Base-by-base conservation (phyloP, 2,113 vertebrate genomes). In the Rana temporaria region DNA sequence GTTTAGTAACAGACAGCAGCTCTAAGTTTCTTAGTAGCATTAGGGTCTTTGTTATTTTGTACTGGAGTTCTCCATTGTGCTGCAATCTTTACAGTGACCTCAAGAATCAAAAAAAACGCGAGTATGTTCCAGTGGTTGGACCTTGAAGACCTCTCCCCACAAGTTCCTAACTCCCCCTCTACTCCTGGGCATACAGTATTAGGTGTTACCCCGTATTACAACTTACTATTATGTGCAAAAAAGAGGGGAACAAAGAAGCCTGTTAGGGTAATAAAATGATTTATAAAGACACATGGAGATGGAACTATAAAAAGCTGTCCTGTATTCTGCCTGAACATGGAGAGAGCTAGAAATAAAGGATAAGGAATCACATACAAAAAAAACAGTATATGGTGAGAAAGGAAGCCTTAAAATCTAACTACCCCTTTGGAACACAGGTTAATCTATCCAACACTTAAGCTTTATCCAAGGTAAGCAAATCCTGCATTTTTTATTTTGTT, bases 91-190 rank as follows among this genome's bases (percentile, higher is more conserved):
- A 71, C 56, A 83, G 62, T 66, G 70, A 82, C 71, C 71, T 65
- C 42, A 73, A 66, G 55, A 56, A 57, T 32, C 11, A 73, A 68
- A 80, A 62, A n/a, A n/a, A n/a, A n/a, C n/a, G 38, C 57, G 20
- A 60, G 1, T 48, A 48, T 48, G 59, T 68, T 83, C 72, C 81
- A 83, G 81, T 83, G 81, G 81, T 76, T 83, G 81, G 72, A 83
- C 81, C 81, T 67, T 64, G 42, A 48, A 74, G 19, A 82, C 59
- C 52, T 59, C 20, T 34, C 38, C 30, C 30, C 26, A 24, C 18
- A 19, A 74, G 57, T 30, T 38, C 15, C 30, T 14, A 48, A 48
- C 32, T 20, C 17, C 81, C 78, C n/a, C 26, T 19, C 63, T 68
- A 32, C 15, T 52, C 22, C 59, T 83, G 72, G 77, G 55, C 59